phyloP scores from a whole-genome alignment of 2,797 vertebrate species.

The Oryzias sinensis region DNA sequence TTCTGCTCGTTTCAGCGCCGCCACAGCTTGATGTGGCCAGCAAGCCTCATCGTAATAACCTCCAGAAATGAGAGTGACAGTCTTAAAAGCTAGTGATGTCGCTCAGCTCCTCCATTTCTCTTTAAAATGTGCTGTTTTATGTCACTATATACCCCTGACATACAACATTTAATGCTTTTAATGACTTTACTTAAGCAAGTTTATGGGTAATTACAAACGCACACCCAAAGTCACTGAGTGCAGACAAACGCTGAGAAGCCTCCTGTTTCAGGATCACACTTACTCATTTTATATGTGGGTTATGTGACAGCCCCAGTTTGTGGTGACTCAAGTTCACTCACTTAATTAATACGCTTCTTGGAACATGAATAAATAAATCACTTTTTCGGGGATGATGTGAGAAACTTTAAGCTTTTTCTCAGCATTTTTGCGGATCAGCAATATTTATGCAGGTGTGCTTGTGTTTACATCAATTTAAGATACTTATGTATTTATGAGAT shows the following conservation, averaged over 20 bases:
- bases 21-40: conserved; percentile 73
- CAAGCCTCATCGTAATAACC: conserved; percentile 69
- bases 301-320: conserved; percentile 5
- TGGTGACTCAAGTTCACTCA: background rate
- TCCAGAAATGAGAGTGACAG: conserved; percentile 63
- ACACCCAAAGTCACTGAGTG: conserved; percentile 45
- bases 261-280: conserved; percentile 8
- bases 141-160: conserved; percentile 40
- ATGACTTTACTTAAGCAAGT: conserved; percentile 29
- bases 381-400: too few species aligned
- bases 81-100: conserved; percentile 45
- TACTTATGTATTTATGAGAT: too few species aligned
- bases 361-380: too few species aligned
- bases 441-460: too few species aligned
- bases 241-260: conserved; percentile 4
- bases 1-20: conserved; percentile 60
- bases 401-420: too few species aligned
- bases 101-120: conserved; percentile 36
- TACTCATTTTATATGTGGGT: conserved; percentile 13
- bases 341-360: too few species aligned
- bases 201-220: conserved; percentile 39
- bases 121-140: conserved; percentile 49
- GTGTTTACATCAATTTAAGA: too few species aligned
- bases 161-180: conserved; percentile 37
- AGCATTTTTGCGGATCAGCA: too few species aligned